Evolutionary conservation across 2,113 vertebrate species (phyloP).

Genomic region (Dinomys branickii): DNA sequence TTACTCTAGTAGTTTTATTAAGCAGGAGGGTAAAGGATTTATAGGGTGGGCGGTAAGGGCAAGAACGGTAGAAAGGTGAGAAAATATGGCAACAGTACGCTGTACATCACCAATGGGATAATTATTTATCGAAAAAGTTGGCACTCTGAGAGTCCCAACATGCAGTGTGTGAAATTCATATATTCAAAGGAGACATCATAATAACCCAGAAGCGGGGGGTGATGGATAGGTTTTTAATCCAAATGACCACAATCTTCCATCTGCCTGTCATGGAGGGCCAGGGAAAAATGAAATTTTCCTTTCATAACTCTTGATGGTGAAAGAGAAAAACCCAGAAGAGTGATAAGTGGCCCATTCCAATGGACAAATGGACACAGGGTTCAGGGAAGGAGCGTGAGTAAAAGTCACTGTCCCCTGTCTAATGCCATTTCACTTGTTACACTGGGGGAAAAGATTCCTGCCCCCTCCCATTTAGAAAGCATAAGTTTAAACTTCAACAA

Average conservation of each 20-base stretch:
- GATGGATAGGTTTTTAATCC: constrained; percentile 90
- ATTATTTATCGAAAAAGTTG: constrained; percentile 90
- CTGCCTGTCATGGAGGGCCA: constrained; percentile 85
- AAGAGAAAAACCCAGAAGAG: constrained; percentile 82
- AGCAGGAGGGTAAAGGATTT: constrained; percentile 86
- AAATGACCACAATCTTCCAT: constrained; percentile 87
- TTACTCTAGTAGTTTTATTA: constrained; percentile 85
- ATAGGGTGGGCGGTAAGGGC: constrained; percentile 86
- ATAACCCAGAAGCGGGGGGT: constrained; percentile 83
- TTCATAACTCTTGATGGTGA: constrained; percentile 88
- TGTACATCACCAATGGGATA: constrained; percentile 87
- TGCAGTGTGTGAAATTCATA: constrained; percentile 85
- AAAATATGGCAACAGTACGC: constrained; percentile 86
- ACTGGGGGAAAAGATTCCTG: constrained; percentile 46
- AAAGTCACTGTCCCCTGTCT: constrained; percentile 82
- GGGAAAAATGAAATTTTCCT: constrained; percentile 85
- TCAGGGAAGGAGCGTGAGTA: constrained; percentile 76
- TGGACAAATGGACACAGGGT: constrained; percentile 86
- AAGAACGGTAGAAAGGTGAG: constrained; percentile 86
- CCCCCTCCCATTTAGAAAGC: constrained; percentile 22
- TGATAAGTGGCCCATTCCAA: constrained; percentile 86
- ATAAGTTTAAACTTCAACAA: background rate
- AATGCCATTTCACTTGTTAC: constrained; percentile 83
- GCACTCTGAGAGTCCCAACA: constrained; percentile 84
- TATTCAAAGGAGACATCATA: constrained; percentile 90